Evolutionary conservation across 2,888 invertebrate genomes (phyloP), one percentile per base, ranked within the genome.

Genomic region (Clusia tigrina): DNA sequence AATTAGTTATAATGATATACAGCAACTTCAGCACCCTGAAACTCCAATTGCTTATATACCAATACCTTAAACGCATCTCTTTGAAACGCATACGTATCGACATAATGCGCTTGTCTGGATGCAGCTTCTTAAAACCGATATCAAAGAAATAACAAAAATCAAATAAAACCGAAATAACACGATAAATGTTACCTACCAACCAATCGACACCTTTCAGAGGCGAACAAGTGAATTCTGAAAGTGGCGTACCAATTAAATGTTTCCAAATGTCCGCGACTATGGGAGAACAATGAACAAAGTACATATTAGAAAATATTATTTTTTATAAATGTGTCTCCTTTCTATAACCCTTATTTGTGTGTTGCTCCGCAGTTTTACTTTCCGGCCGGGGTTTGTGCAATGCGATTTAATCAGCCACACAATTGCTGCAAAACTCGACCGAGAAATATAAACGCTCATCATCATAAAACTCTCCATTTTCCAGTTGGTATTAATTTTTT

Each of bases 321-420:
- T 42, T 42, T 42, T 3, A 42, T 15, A 6, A n/a, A 3, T 15
- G 10, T 3, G 42, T 42, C n/a, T 6, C 26, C 17, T 24, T n/a
- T 57, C 63, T 58, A n/a, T n/a, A n/a, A n/a, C n/a, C n/a, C n/a
- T 42, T 42, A 17, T 6, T 32, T 15, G 64, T 58, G n/a, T 65
- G 73, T 60, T 69, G 74, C 26, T 57, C 54, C 23, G 68, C 64
- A 67, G 58, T 60, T 46, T 42, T 61, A 73, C 77, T 78, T 73
- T 73, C 74, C 74, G 77, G 77, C 78, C 78, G 77, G 75, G 77
- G 76, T 72, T 76, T 73, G 78, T 78, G 78, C 78, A 78, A 78
- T 78, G 66, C 74, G 74, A 69, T 42, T 42, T 6, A 42, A 6
- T 15, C n/a, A 42, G 51, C 58, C 18, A 32, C 38, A 54, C 46